Base-by-base conservation (phyloP, 2,888 invertebrate species). In the Tetrapedia diversipes region DNA sequence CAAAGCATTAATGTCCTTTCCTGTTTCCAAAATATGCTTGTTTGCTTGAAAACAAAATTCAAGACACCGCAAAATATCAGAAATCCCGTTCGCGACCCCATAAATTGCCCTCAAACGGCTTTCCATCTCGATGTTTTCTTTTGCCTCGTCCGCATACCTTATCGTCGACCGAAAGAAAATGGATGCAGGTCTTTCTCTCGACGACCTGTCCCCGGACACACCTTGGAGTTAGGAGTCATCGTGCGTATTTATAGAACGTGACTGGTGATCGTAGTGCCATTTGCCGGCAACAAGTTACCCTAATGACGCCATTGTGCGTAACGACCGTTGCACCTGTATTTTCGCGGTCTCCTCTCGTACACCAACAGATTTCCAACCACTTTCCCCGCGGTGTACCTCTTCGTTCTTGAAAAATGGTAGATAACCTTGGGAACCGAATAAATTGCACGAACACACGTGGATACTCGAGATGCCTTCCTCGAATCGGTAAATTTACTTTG, bases 211-310 rank as follows among this genome's bases (percentile, higher is more conserved):
- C 64, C 72, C 73, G 65, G 80, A 77, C 82, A 77, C 83, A 79
- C 84, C 87, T 83, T 79, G 45, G 43, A 61, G 81, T 74, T 80
- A 65, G 80, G 74, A 87, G 82, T 86, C 84, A 86, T 83, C 85
- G 74, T 59, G 70, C 74, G 84, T 87, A 87, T 87, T 87, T 88
- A 87, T 87, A 88, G 88, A 88, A 87, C 85, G 83, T 88, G 88
- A 88, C 88, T 85, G 56, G 76, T 82, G 85, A 83, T 87, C 81
- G 83, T 81, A 83, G 76, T 81, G 81, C 66, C 76, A 68, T 71
- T 84, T 77, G 80, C 41, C 75, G 72, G 75, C 72, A 80, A 83
- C 77, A 74, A 80, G 70, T 85, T 74, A 66, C 66, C 76, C 82
- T 86, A 85, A 86, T 84, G 86, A 86, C 76, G 82, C 79, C 80